Percentiles rank a stretch among this genome's conserved stretches.
These are phyloP conservation scores for Calliopsis andreniformis DNA, from an alignment of 1,140 invertebrate species.

Conservation along the genomic window DNA sequence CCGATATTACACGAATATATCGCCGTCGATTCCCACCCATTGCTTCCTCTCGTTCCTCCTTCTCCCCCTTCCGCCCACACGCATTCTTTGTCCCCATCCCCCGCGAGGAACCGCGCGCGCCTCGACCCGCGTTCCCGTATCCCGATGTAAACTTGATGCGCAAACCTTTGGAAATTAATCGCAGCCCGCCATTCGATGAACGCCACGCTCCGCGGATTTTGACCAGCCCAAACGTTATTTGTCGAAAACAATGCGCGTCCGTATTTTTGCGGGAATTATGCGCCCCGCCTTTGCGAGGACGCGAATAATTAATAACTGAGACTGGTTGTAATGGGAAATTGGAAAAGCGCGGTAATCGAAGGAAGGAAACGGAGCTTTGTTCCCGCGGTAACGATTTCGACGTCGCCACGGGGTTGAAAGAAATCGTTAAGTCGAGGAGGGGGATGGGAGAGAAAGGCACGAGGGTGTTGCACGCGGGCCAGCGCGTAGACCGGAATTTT, in stretches of 20 bases:
- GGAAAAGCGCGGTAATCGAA: neutral
- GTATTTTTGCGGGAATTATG: conserved; percentile 22
- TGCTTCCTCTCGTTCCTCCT: conserved; percentile 5
- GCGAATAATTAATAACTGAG: neutral
- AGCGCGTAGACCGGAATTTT: conserved; percentile 57
- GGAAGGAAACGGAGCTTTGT: neutral
- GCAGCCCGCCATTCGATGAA: conserved; percentile 39
- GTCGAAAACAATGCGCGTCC: conserved; percentile 38
- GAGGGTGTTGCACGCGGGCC: conserved; percentile 49
- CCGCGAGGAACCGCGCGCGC: conserved; percentile 38
- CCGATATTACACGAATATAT: conserved; percentile 62
- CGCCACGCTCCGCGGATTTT: conserved; percentile 43
- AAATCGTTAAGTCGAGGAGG: no score
- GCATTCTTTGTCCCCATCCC: neutral
- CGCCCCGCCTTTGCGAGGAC: neutral
- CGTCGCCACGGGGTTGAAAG: no score
- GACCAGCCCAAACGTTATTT: neutral
- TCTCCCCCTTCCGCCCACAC: conserved; percentile 2
- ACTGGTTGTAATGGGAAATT: neutral
- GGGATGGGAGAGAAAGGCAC: conserved; percentile 22
- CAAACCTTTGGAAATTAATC: conserved; percentile 64
- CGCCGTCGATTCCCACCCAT: conserved; percentile 57
- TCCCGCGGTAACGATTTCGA: no score
- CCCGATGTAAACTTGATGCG: conserved; percentile 61
- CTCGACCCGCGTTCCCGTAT: conserved; percentile 19